Evolutionary conservation across 2,888 invertebrate genomes (phyloP).

Genomic region (Pogonocherus hispidulus): DNA sequence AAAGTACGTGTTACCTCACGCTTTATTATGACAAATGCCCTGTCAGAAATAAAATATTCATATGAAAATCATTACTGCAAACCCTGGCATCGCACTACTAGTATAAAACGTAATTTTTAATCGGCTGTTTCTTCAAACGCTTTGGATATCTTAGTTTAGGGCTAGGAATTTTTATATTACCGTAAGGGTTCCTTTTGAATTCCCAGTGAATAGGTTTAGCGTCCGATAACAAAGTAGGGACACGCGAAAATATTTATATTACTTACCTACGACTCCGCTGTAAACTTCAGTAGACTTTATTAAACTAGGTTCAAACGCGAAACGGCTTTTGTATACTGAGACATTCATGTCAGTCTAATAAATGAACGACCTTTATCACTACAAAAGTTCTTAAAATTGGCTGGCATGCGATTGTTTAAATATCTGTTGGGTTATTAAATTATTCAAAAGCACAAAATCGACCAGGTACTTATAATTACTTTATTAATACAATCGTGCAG

Average conservation of each 20-base stretch:
- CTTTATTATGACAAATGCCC: not conserved
- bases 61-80: not conserved
- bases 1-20: not conserved
- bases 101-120: not conserved
- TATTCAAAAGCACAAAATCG: too few relatives aligned
- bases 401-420: too few relatives aligned
- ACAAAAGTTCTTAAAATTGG: too few relatives aligned
- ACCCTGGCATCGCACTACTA: not conserved
- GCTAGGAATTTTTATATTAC: not conserved
- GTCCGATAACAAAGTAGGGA: not conserved
- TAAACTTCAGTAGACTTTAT: too few relatives aligned
- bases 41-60: conserved; percentile 2
- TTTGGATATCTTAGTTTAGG: not conserved
- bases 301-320: too few relatives aligned
- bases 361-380: too few relatives aligned
- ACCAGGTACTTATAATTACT: too few relatives aligned
- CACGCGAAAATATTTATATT: not conserved
- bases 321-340: too few relatives aligned
- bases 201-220: not conserved
- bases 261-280: too few relatives aligned
- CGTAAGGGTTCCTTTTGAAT: not conserved
- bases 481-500: too few relatives aligned
- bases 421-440: too few relatives aligned
- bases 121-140: not conserved
- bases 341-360: too few relatives aligned